A percentile compares a stretch with the other conserved stretches of the same genome.
Evolutionary conservation across 2,888 invertebrate genomes (phyloP).

Genomic region (Trilocha varians): DNA sequence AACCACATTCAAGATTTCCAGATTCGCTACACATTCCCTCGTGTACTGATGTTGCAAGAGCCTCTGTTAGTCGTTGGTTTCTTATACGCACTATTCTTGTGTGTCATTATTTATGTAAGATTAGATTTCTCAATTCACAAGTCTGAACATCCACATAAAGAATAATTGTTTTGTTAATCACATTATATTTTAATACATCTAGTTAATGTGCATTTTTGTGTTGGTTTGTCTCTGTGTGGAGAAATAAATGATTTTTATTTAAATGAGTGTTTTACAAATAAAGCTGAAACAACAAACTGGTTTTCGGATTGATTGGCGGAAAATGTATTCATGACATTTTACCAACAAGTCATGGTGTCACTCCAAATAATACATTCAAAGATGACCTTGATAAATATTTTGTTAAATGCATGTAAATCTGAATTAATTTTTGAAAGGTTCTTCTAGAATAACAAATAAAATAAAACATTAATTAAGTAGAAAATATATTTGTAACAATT

Average conservation of each 20-base stretch:
- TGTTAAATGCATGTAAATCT: too few species aligned
- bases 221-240: conserved; percentile 30
- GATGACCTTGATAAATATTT: too few species aligned
- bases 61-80: conserved; percentile 91
- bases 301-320: too few species aligned
- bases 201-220: conserved; percentile 38
- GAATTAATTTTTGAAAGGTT: too few species aligned
- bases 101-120: conserved; percentile 94
- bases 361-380: too few species aligned
- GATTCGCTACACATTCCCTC: conserved; percentile 90
- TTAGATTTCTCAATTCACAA: conserved; percentile 95
- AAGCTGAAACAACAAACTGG: too few species aligned
- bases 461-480: too few species aligned
- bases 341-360: too few species aligned
- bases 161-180: conserved; percentile 37
- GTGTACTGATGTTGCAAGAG: conserved; percentile 90
- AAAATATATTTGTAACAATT: too few species aligned
- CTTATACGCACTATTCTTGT: conserved; percentile 89
- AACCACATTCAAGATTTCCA: conserved; percentile 97
- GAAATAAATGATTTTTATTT: conserved; percentile 34
- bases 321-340: too few species aligned
- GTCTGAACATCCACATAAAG: conserved; percentile 74
- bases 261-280: neutral
- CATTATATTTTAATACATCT: conserved; percentile 28
- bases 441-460: too few species aligned